Percentiles rank a stretch among this genome's conserved stretches.
These are phyloP conservation scores for Paramisgurnus dabryanus DNA, from an alignment of 2,113 vertebrate species.

Conservation along the genomic window DNA sequence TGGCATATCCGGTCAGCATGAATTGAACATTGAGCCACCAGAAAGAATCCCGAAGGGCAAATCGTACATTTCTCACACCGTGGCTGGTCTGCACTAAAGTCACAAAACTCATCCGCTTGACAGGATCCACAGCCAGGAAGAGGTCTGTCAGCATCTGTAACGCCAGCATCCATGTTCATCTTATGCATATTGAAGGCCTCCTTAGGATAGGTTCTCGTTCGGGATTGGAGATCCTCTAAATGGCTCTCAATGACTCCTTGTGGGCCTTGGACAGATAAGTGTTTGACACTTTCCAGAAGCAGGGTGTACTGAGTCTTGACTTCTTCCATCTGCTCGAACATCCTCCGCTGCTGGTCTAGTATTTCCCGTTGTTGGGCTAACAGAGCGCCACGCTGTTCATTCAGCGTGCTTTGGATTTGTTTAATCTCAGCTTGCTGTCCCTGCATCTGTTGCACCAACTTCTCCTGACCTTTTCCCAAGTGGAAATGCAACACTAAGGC, in stretches of 20 bases:
- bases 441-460: constrained; percentile 79
- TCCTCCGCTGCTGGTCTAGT: constrained; percentile 83
- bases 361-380: constrained; percentile 81
- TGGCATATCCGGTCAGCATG: constrained; percentile 85
- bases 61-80: constrained; percentile 82
- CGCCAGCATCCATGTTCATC: constrained; percentile 82
- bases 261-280: constrained; percentile 76
- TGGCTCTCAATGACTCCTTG: constrained; percentile 78
- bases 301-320: constrained; percentile 79
- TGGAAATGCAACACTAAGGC: constrained; percentile 82
- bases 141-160: constrained; percentile 73
- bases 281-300: constrained; percentile 78
- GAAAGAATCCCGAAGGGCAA: constrained; percentile 84
- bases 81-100: constrained; percentile 77
- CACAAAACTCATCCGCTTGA: constrained; percentile 82
- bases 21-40: constrained; percentile 82
- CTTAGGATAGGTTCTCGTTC: constrained; percentile 73
- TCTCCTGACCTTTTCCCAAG: constrained; percentile 82
- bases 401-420: constrained; percentile 80
- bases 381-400: constrained; percentile 77
- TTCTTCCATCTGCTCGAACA: constrained; percentile 84
- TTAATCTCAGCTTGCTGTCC: constrained; percentile 78
- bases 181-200: constrained; percentile 81
- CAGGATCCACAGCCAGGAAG: constrained; percentile 76
- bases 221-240: constrained; percentile 73